Evolutionary conservation across 2,113 vertebrate species (phyloP).

Genomic region (Ptychochromis oligacanthus): DNA sequence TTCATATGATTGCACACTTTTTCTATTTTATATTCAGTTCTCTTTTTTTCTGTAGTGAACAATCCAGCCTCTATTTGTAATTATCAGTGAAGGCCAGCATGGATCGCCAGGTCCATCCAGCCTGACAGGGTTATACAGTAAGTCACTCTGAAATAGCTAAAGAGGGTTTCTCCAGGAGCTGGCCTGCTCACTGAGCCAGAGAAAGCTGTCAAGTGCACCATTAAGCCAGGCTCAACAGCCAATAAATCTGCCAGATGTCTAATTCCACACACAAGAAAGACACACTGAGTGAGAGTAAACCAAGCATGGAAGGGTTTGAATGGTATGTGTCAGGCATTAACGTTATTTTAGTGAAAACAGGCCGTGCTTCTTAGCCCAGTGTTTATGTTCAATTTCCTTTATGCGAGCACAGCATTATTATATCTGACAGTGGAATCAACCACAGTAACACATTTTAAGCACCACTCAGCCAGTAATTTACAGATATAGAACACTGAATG

Average conservation of each 20-base stretch:
- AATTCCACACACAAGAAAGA: conserved; percentile 39
- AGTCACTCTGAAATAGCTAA: conserved; percentile 25
- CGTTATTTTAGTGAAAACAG: conserved; percentile 3
- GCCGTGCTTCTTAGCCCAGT: neutral
- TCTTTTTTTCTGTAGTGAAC: neutral
- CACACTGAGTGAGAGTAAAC: conserved; percentile 20
- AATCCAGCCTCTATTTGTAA: neutral
- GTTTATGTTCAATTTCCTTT: conserved; percentile 16
- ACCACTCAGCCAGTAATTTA: conserved; percentile 13
- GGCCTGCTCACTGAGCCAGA: conserved; percentile 45
- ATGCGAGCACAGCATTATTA: conserved; percentile 10
- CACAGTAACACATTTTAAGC: neutral
- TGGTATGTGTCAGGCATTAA: conserved; percentile 33
- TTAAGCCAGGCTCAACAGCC: conserved; percentile 43
- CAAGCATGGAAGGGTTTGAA: conserved; percentile 24
- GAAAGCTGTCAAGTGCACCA: conserved; percentile 59
- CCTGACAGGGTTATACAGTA: conserved; percentile 37
- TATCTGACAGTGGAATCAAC: conserved; percentile 18
- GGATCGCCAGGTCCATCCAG: conserved; percentile 7
- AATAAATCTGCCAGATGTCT: conserved; percentile 59
- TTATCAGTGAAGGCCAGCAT: conserved; percentile 10
- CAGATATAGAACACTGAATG: conserved; percentile 23
- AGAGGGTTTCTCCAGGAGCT: conserved; percentile 30
- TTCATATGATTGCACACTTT: neutral
- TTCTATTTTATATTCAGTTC: neutral